phyloP scores from a whole-genome alignment of 2,888 invertebrate species.

The Oxyteleia sp. region DNA sequence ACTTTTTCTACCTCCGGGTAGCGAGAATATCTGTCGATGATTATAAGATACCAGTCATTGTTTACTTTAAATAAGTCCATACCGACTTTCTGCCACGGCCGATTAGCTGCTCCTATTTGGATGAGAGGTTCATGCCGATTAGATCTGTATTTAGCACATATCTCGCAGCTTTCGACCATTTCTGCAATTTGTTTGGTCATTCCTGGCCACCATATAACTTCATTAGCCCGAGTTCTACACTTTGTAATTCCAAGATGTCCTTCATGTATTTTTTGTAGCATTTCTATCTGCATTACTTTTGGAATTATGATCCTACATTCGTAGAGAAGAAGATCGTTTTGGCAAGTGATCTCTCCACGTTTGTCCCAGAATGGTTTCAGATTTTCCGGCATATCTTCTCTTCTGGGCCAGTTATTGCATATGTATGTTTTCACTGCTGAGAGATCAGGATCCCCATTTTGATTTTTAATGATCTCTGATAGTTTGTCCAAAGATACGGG shows the following conservation, averaged over 20 bases:
- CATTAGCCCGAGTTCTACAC: background rate
- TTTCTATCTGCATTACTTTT: background rate
- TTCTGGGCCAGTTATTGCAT: no score
- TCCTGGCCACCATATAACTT: conserved; percentile 5
- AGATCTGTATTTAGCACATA: background rate
- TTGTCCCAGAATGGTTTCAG: conserved; percentile 52
- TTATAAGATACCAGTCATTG: conserved; percentile 3
- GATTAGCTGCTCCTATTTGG: background rate
- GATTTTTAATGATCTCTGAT: no score
- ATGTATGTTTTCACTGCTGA: no score
- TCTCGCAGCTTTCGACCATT: background rate
- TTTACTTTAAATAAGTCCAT: conserved; percentile 20
- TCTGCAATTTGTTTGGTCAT: background rate
- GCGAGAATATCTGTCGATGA: conserved; percentile 2
- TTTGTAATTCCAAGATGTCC: background rate
- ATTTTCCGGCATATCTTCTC: no score
- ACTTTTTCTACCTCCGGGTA: background rate
- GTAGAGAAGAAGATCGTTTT: conserved; percentile 66
- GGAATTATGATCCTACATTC: conserved; percentile 71
- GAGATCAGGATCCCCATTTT: no score
- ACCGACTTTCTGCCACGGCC: conserved; percentile 20
- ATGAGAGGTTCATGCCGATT: conserved; percentile 11
- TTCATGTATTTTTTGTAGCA: conserved; percentile 1
- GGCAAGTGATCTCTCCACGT: conserved; percentile 61
- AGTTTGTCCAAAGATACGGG: no score